Evolutionary conservation across 2,888 invertebrate species (phyloP), one percentile per base, ranked within the genome.

Genomic region (Lasioglossum calceatum): DNA sequence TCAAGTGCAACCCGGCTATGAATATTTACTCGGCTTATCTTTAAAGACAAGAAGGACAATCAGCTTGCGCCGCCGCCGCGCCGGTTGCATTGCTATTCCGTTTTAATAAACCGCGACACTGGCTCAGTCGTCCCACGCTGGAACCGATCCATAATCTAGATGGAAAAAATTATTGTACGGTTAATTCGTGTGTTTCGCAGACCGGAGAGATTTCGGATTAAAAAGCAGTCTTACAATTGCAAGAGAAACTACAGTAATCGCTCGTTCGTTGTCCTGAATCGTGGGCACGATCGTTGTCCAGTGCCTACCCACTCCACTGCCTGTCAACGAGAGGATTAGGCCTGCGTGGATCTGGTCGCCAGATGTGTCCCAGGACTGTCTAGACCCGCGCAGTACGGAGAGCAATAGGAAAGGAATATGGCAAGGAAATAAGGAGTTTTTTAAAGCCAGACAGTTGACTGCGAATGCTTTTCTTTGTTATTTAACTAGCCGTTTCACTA

Each of bases 1-100:
- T 77, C 75, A 79, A 85, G 85, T 85, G 85, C 79, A 85, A 85
- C 83, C 32, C 54, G 36, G 58, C 54, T 79, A 85, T 85, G 79
- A 85, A 85, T 85, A 84, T 85, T 85, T 77, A 84, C 83, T 64
- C n/a, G 39, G 10, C 42, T 32, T 71, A 75, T 47, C 77, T 72
- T 5, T 32, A 16, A 16, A 70, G 70, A 75, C n/a, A 39, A 27
- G 44, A 39, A 42, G 82, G 73, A 61, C 78, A 75, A 75, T 77
- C 39, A 54, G 47, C 42, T 32, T 54, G 36, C 16, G 42, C 14
- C 27, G 14, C 42, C 16, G 47, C 16, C 47, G 47, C 1, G 47
- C 16, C 47, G 47, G 16, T 16, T 16, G 47, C 47, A 77, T 84
- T 79, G n/a, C 83, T 85, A 85, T 77, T 79, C 79, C 67, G 32